A percentile compares a stretch with the other conserved stretches of the same genome.
These are phyloP conservation scores for Lampropteryx suffumata DNA, from an alignment of 2,888 invertebrate species.

Conservation along the genomic window DNA sequence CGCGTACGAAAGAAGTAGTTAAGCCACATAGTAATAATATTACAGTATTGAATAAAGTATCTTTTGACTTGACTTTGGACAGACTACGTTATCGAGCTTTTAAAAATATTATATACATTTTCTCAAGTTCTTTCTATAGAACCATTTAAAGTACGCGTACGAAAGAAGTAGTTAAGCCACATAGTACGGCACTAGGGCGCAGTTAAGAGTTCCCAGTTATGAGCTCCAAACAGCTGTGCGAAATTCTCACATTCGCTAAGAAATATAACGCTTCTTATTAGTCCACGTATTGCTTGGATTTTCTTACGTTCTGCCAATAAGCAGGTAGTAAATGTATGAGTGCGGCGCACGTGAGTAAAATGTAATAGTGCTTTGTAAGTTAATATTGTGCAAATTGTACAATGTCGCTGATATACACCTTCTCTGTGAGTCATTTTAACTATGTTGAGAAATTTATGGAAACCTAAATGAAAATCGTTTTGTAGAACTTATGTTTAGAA, in stretches of 20 bases:
- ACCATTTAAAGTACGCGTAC: slow-evolving; percentile 22
- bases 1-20: slow-evolving; percentile 27
- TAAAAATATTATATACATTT: slow-evolving; percentile 21
- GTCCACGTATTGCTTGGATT: slow-evolving; percentile 49
- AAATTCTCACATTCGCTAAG: slow-evolving; percentile 60
- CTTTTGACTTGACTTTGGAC: too few species aligned
- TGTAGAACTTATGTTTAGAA: neutral
- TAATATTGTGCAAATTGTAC: slow-evolving; percentile 6
- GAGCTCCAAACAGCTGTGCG: slow-evolving; percentile 59
- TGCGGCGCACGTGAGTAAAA: slow-evolving; percentile 21
- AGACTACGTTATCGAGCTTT: too few species aligned
- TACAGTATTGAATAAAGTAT: too few species aligned
- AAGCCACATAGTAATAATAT: slow-evolving; percentile 40
- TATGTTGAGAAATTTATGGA: neutral
- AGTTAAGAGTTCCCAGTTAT: slow-evolving; percentile 37
- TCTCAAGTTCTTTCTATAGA: slow-evolving; percentile 17
- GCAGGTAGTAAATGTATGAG: slow-evolving; percentile 29
- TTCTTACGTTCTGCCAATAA: slow-evolving; percentile 41
- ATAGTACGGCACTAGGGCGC: slow-evolving; percentile 32
- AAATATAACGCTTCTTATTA: slow-evolving; percentile 68
- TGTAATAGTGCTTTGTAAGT: slow-evolving; percentile 5
- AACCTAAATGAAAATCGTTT: neutral
- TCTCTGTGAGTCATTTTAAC: too few species aligned
- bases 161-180: slow-evolving; percentile 34
- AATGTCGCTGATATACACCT: neutral